Base-by-base conservation (phyloP, 2,797 vertebrate genomes). In the Lepidocolaptes lacrymiger region DNA sequence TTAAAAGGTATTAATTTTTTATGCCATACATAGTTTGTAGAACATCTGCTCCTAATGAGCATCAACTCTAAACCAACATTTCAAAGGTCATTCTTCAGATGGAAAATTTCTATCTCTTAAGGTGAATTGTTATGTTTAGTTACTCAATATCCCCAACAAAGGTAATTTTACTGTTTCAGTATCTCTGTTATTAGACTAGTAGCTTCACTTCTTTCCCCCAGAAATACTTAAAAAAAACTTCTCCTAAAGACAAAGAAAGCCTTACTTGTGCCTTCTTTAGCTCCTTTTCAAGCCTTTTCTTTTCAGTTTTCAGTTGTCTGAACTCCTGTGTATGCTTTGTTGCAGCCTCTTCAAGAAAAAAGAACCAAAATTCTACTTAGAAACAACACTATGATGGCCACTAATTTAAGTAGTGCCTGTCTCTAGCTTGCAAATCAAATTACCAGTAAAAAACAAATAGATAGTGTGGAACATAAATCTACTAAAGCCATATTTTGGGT, bases 201-300 rank as follows among this genome's bases (percentile, higher is more conserved):
- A 74, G 32, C 32, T 89, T 80, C 24, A 20, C 41, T 63, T 55
- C 10, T 39, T 26, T 12, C 4, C 10, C 11, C 12, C 1, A 13
- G 41, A 85, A 86, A 56, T 46, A 59, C 17, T 55, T 67, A 14
- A 71, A 77, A 14, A 14, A 64, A 73, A 11, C 21, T 79, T 59
- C 9, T 48, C 17, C 11, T 13, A 48, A 43, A 88, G 41, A 87
- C 21, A 39, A 43, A 23, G 5, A 26, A 82, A 76, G 48, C 56
- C 66, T 94, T 97, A 98, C 98, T 96, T 98, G 98, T 43, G 98
- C 98, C 96, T 98, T 97, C 91, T 98, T 98, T 54, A 99, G 96
- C 85, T 99, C 96, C 24, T 98, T 98, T 95, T 99, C 98, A 66
- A 99, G 96, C 32, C 95, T 91, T 34, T 98, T 98, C 94, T 98